phyloP scores from a whole-genome alignment of 2,113 vertebrate genomes.

The Pedetes capensis region DNA sequence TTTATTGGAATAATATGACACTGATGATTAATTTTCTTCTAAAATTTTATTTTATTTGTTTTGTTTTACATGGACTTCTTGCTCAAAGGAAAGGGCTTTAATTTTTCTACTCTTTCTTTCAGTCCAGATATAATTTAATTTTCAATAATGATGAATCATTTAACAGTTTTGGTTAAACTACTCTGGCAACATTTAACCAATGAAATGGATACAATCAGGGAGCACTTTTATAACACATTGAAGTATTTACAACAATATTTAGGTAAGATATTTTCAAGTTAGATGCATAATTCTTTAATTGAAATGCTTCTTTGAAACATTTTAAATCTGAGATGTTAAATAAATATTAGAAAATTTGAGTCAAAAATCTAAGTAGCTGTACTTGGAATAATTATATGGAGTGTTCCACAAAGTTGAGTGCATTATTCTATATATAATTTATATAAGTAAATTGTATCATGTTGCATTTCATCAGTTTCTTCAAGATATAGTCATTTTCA shows the following conservation, averaged over 20 bases:
- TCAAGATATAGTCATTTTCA: neutral
- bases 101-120: neutral
- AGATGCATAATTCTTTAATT: neutral
- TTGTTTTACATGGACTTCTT: neutral
- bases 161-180: neutral
- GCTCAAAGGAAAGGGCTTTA: neutral
- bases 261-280: neutral
- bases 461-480: neutral
- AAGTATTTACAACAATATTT: neutral
- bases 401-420: neutral
- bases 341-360: neutral
- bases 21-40: neutral
- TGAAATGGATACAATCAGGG: neutral
- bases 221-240: neutral
- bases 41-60: neutral
- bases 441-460: neutral
- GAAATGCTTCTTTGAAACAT: neutral
- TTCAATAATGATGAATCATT: neutral
- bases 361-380: neutral
- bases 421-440: neutral
- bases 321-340: neutral
- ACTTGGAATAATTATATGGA: neutral
- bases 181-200: neutral
- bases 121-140: neutral
- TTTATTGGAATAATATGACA: neutral